Conservation (phyloP, 2,797 vertebrate genomes). For the Prionace glauca region DNA sequence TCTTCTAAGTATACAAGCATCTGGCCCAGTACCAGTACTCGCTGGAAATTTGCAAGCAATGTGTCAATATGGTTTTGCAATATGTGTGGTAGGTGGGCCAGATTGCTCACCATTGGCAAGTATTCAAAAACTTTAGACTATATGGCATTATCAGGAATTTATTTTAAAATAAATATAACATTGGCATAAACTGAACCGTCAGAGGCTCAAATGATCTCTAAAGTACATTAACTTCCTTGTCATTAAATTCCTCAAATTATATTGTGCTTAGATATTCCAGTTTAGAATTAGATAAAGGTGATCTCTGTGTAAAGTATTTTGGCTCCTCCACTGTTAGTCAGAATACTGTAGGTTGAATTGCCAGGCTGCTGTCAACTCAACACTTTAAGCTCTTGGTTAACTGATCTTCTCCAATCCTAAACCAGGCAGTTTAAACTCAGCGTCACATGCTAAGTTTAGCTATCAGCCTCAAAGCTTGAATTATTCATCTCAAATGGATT, state of each 20-base stretch:
- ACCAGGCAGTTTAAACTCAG: background rate
- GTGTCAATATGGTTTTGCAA: background rate
- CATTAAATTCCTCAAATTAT: background rate
- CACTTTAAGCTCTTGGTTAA: background rate
- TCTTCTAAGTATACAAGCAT: background rate
- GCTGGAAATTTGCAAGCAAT: background rate
- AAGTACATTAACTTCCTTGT: background rate
- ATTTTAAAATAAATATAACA: background rate
- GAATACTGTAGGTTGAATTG: background rate
- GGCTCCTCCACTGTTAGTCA: background rate
- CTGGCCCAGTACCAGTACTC: background rate
- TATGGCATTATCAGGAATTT: background rate
- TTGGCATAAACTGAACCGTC: background rate
- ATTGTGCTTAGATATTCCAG: background rate
- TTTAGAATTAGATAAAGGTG: background rate
- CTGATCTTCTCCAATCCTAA: background rate
- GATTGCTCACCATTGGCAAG: background rate
- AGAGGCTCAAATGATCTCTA: background rate
- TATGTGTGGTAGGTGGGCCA: background rate
- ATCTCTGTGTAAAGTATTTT: background rate
- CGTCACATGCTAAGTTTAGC: background rate
- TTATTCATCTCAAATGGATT: background rate
- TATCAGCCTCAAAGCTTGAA: background rate
- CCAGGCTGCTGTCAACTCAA: background rate
- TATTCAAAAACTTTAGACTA: background rate